A percentile compares a stretch with the other conserved stretches of the same genome.
These are phyloP conservation scores for Periparus ater DNA, from an alignment of 2,797 vertebrate species.

Conservation along the genomic window DNA sequence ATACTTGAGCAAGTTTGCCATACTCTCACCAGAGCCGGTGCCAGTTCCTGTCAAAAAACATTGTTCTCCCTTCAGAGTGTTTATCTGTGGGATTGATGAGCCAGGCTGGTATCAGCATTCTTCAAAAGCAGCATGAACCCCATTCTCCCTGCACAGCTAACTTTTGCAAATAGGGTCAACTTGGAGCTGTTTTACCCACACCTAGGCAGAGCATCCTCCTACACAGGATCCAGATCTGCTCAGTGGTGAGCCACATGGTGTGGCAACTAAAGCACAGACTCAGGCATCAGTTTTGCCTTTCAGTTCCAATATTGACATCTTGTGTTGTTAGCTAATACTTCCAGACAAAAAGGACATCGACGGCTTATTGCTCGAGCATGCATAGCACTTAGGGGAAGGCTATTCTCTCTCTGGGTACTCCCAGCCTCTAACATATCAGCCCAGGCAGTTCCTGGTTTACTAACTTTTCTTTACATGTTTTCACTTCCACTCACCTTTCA, in stretches of 20 bases:
- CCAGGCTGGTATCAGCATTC: background rate
- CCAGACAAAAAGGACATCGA: constrained; percentile 28
- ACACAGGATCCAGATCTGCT: background rate
- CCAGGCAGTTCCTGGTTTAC: background rate
- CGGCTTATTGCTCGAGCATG: background rate
- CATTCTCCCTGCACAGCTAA: background rate
- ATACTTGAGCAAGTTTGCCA: background rate
- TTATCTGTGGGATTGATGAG: background rate
- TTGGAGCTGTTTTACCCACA: background rate
- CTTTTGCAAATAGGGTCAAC: background rate
- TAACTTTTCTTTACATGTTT: background rate
- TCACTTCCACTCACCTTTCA: background rate
- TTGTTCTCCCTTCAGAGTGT: background rate
- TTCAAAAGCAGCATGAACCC: background rate
- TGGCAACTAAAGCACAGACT: background rate
- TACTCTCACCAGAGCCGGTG: too few species aligned
- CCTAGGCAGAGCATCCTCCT: background rate
- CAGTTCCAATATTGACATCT: constrained; percentile 43
- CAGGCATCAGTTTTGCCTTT: background rate
- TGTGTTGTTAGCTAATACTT: constrained; percentile 28
- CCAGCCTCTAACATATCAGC: background rate
- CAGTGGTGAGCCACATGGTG: background rate
- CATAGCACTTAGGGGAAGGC: background rate
- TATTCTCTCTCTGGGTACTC: background rate
- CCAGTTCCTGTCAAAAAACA: background rate